Evolutionary conservation across 2,113 vertebrate genomes (phyloP).

Genomic region (Myocastor coypus): DNA sequence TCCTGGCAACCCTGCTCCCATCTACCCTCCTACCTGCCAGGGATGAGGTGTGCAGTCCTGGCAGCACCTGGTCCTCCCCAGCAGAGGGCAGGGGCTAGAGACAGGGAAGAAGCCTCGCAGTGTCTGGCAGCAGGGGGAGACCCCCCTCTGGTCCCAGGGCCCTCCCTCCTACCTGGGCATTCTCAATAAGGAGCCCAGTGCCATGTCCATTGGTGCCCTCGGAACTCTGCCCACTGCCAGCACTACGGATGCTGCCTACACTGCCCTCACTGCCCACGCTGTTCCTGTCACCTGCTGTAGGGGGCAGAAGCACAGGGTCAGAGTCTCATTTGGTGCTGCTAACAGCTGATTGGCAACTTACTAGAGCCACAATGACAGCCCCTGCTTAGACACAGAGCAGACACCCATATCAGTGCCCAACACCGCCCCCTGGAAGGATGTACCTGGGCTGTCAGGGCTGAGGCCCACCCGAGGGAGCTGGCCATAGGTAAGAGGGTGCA

Average conservation of each 20-base stretch:
- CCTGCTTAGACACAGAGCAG: background rate
- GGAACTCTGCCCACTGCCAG: constrained; percentile 95
- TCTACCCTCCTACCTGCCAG: constrained; percentile 80
- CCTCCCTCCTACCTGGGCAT: constrained; percentile 84
- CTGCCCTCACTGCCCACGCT: constrained; percentile 95
- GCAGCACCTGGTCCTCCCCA: constrained; percentile 86
- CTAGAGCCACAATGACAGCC: background rate
- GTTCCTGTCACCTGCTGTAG: constrained; percentile 93
- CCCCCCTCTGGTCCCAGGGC: background rate
- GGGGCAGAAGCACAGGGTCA: constrained; percentile 37
- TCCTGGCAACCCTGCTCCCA: background rate
- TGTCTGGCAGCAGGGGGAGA: background rate
- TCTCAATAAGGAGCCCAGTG: constrained; percentile 87
- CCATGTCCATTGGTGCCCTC: constrained; percentile 91
- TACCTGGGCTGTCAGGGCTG: constrained; percentile 81
- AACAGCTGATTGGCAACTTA: constrained; percentile 51
- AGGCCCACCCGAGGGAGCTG: constrained; percentile 75
- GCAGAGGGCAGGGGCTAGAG: constrained; percentile 88
- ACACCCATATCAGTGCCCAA: background rate
- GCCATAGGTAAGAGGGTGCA: constrained; percentile 54
- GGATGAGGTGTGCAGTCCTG: constrained; percentile 77
- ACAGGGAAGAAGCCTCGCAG: background rate
- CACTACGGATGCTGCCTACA: constrained; percentile 95
- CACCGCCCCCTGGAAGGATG: background rate
- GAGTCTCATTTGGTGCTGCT: background rate